Evolutionary conservation across 1,140 invertebrate genomes (phyloP).

Genomic region (Eupristina koningsbergeri): DNA sequence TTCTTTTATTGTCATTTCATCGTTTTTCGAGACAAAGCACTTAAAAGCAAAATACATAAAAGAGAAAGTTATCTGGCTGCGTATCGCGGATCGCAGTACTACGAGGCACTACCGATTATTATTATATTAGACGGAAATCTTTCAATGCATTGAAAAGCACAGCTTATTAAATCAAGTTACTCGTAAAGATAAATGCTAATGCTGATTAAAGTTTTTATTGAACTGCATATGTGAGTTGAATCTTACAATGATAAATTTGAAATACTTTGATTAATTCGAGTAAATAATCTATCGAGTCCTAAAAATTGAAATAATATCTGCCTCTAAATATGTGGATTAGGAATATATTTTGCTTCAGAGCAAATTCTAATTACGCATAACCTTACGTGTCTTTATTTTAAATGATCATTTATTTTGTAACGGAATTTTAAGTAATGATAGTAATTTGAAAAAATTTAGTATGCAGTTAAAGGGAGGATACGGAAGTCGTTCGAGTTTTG

Average conservation of each 20-base stretch:
- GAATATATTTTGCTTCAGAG: neutral
- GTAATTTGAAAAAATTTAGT: neutral
- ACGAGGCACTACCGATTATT: neutral
- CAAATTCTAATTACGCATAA: neutral
- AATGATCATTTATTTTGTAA: neutral
- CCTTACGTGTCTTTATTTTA: neutral
- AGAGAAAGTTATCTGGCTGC: neutral
- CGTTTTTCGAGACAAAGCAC: neutral
- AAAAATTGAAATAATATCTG: neutral
- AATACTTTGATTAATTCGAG: slow-evolving; percentile 7
- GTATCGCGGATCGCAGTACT: neutral
- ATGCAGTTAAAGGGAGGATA: neutral
- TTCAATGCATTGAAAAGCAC: slow-evolving; percentile 6
- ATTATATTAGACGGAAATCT: slow-evolving; percentile 16
- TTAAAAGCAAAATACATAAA: neutral
- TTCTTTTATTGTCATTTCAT: neutral
- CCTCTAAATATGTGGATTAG: neutral
- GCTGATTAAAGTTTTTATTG: slow-evolving; percentile 29
- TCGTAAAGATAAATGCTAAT: slow-evolving; percentile 22
- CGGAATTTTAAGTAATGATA: neutral
- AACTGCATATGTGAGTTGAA: neutral
- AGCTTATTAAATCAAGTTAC: slow-evolving; percentile 27
- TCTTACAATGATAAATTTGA: slow-evolving; percentile 14
- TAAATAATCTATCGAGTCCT: neutral
- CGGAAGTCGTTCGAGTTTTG: neutral